Evolutionary conservation across 2,113 vertebrate species (phyloP), one percentile per base, ranked within the genome.

Genomic region (Castor canadensis): DNA sequence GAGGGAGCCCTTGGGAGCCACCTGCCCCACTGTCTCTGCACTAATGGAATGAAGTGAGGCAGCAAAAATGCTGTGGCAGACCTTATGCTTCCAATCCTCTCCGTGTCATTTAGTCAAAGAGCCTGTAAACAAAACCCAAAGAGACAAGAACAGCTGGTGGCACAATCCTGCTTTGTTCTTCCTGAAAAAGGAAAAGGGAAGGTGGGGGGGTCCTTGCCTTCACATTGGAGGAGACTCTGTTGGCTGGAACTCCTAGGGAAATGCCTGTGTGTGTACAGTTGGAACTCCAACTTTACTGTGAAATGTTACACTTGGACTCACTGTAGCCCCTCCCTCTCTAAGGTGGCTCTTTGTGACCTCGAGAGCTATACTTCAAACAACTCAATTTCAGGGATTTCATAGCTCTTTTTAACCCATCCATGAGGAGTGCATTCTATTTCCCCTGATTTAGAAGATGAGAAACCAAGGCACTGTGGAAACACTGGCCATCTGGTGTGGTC

Each of bases 51-150:
- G 89, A 97, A 92, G 86, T 11, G 62, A 97, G 79, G 79, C 95
- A 97, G 93, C 87, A 97, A 97, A 98, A 98, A 95, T 77, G 17
- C 56, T 95, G 58, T 0, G 10, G 79, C 32, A 75, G 96, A 96
- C 94, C 52, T 80, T 62, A n/a, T 75, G 86, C 58, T 97, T 97
- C 94, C 89, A 32, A 28, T 93, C 93, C 95, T 62, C 54, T 87
- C 0, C 0, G 49, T 92, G 81, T 90, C 26, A 12, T 92, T 97
- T 97, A 97, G 80, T n/a, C 79, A 73, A 91, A 87, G 96, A 97
- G 97, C 95, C 66, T 6, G 0, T 82, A 94, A 97, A 97, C 96
- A 86, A 97, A 97, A 95, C 82, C 13, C 26, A 13, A 16, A n/a
- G 79, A 40, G 93, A 52, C 81, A 94, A 94, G 95, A 97, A 86